Percentiles rank a stretch among this genome's conserved stretches.
phyloP scores from a whole-genome alignment of 2,888 invertebrate species.

The Coenonympha glycerion region DNA sequence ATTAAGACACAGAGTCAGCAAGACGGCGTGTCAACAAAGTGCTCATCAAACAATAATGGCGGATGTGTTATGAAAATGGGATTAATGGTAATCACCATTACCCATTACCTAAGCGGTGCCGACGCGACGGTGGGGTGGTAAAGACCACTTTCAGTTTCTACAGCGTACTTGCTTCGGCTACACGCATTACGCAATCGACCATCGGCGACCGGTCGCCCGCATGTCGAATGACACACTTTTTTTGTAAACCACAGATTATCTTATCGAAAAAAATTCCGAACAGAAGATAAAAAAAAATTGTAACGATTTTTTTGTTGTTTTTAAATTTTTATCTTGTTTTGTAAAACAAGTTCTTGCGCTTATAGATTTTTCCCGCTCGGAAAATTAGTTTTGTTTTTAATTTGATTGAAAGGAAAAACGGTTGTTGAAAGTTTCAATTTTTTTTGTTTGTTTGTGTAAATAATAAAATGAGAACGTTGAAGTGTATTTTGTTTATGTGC shows the following conservation, averaged over 20 bases:
- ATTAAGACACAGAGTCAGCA: conserved; percentile 19
- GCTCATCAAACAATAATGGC: conserved; percentile 34
- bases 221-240: conserved; percentile 62
- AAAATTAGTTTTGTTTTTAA: conserved; percentile 11
- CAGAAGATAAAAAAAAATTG: neutral
- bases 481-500: conserved; percentile 43
- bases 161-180: conserved; percentile 44
- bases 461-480: conserved; percentile 41
- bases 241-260: conserved; percentile 33
- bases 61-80: conserved; percentile 44
- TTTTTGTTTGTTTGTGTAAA: conserved; percentile 29
- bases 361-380: conserved; percentile 23
- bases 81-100: conserved; percentile 54
- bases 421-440: neutral
- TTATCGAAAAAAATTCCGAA: conserved; percentile 8
- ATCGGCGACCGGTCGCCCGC: conserved; percentile 54
- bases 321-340: too few species aligned
- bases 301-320: neutral
- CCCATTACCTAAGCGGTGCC: conserved; percentile 48
- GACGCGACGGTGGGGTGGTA: conserved; percentile 43
- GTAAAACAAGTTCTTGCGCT: too few species aligned
- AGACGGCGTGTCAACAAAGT: conserved; percentile 34
- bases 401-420: neutral
- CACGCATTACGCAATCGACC: conserved; percentile 47
- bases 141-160: conserved; percentile 70